These are phyloP conservation scores for Pristionchus maxplancki DNA, from an alignment of 2,888 invertebrate genomes.

Conservation along the genomic window DNA sequence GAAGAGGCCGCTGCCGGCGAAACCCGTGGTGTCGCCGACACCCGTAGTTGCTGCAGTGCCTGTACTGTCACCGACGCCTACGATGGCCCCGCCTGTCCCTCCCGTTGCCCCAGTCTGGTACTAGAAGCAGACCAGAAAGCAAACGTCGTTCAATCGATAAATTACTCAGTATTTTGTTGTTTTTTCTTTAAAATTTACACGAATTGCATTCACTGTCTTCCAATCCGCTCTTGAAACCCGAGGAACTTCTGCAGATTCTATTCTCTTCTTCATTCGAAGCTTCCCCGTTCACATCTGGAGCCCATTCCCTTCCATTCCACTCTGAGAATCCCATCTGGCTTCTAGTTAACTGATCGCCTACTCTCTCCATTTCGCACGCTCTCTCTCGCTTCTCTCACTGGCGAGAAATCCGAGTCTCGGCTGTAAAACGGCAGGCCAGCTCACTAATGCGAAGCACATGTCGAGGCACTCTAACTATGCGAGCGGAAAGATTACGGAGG, in stretches of 20 bases:
- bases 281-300: neutral
- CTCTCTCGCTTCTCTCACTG: neutral
- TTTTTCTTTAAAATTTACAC: too few relatives aligned
- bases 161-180: too few relatives aligned
- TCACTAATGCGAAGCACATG: neutral
- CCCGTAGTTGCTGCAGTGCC: too few relatives aligned
- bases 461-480: neutral
- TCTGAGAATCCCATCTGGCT: neutral
- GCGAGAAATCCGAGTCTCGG: neutral
- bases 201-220: too few relatives aligned
- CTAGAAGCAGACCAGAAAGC: neutral
- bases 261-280: neutral
- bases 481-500: too few relatives aligned
- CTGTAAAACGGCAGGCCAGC: neutral
- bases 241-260: too few relatives aligned
- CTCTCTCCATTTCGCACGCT: neutral
- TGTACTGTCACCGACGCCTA: too few relatives aligned
- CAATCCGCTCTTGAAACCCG: too few relatives aligned
- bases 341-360: neutral
- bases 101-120: neutral
- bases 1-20: too few relatives aligned
- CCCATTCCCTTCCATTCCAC: neutral
- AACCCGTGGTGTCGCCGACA: too few relatives aligned
- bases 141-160: slow-evolving; percentile 26
- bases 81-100: neutral